Percentiles rank a stretch among this genome's conserved stretches.
These are phyloP conservation scores for Embiotoca jacksoni DNA, from an alignment of 2,113 vertebrate species.

Conservation along the genomic window DNA sequence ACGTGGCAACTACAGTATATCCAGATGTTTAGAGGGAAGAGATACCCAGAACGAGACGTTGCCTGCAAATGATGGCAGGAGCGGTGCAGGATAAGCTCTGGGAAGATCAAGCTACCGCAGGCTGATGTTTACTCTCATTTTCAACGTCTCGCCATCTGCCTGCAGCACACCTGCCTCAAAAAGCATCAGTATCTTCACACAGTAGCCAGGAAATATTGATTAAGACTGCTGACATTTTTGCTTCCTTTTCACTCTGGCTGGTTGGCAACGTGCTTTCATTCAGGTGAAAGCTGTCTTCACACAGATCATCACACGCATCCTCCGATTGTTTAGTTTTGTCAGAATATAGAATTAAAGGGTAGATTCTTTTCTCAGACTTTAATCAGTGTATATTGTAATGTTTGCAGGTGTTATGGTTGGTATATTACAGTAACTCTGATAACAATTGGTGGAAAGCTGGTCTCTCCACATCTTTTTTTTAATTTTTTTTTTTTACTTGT, in stretches of 20 bases:
- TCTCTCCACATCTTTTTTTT: not conserved
- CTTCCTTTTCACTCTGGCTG: slow-evolving; percentile 41
- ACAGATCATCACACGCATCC: not conserved
- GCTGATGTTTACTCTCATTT: slow-evolving; percentile 56
- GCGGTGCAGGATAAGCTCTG: slow-evolving; percentile 42
- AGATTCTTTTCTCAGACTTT: not conserved
- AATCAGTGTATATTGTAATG: not conserved
- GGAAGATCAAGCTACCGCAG: slow-evolving; percentile 43
- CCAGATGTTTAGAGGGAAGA: slow-evolving; percentile 53
- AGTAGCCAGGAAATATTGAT: slow-evolving; percentile 64
- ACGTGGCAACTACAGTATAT: not conserved
- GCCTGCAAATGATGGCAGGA: slow-evolving; percentile 12
- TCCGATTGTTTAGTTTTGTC: not conserved
- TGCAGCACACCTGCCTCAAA: slow-evolving; percentile 56
- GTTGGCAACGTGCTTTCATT: slow-evolving; percentile 31
- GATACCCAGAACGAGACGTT: slow-evolving; percentile 26
- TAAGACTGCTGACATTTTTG: slow-evolving; percentile 71
- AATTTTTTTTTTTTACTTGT: not conserved
- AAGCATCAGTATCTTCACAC: slow-evolving; percentile 40
- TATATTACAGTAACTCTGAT: not conserved
- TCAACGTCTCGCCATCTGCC: slow-evolving; percentile 45
- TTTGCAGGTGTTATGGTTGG: not conserved
- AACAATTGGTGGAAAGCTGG: not conserved
- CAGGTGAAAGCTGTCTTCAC: slow-evolving; percentile 10
- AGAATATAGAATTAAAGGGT: not conserved